Evolutionary conservation across 1,140 invertebrate genomes (phyloP), one percentile per base, ranked within the genome.

Genomic region (Halictus rubicundus): DNA sequence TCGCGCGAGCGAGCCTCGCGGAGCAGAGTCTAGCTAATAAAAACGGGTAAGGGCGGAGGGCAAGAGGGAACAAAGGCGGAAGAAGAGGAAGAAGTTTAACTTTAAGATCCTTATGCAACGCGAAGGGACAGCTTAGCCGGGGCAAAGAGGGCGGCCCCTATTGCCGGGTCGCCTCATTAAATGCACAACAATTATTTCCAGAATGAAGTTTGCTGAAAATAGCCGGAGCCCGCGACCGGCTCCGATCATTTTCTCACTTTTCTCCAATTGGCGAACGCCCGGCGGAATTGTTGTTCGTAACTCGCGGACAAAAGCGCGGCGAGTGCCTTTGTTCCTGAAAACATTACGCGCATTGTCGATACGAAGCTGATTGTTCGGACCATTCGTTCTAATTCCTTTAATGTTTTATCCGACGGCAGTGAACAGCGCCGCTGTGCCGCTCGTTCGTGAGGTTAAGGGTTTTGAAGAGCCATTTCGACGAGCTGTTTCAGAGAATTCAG

Each of bases 341-440:
- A 57, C 21, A 57, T n/a, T 57, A n/a, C 54, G 21, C 54, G 54
- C 54, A n/a, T n/a, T 57, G 21, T n/a, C n/a, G n/a, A 57, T 57
- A 57, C 21, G 54, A n/a, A 57, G n/a, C 54, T 2, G 54, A 57
- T n/a, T 57, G 54, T 57, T 57, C 21, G 21, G 21, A 9, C 6
- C 54, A n/a, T 57, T 57, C 54, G n/a, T 57, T 57, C 19, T 57
- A n/a, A 57, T 57, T 57, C 54, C 54, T 57, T 57, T 57, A 57
- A 57, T 57, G 54, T 57, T 57, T 57, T 57, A 57, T 57, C 21
- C 54, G 54, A 21, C 19, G 19, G 19, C n/a, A 57, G n/a, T 57
- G n/a, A 57, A n/a, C 54, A 57, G n/a, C n/a, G 21, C 7, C 19
- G 14, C 39, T 42, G 39, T 42, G 39, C 10, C 39, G 39, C 39